phyloP scores from a whole-genome alignment of 2,797 vertebrate species.

The Calcarius lapponicus region DNA sequence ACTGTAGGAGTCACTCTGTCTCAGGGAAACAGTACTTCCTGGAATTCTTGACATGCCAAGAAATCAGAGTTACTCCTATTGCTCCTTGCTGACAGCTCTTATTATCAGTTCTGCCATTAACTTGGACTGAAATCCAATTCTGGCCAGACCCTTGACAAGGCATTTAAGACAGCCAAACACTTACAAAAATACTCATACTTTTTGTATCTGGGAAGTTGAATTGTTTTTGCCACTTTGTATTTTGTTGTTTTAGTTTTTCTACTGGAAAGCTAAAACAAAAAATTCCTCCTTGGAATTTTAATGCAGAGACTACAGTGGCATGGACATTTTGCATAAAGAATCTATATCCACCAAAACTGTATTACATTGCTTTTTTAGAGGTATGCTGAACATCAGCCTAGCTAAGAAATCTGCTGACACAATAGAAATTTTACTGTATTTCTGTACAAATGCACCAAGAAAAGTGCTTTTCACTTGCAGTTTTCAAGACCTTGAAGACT shows the following conservation, averaged over 20 bases:
- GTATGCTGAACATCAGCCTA: background rate
- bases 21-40: background rate
- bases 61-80: background rate
- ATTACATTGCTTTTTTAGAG: background rate
- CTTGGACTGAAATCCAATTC: background rate
- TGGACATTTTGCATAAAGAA: background rate
- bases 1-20: background rate
- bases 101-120: background rate
- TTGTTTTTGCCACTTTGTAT: background rate
- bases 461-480: background rate
- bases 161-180: background rate
- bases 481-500: background rate
- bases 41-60: conserved; percentile 1
- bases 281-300: background rate
- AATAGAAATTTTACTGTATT: background rate
- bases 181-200: background rate
- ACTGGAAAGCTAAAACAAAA: background rate
- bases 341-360: background rate
- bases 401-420: background rate
- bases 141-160: background rate
- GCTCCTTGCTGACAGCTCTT: conserved; percentile 3
- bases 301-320: background rate
- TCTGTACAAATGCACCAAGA: background rate
- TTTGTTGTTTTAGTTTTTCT: background rate
- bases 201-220: background rate